Conservation (phyloP, 2,888 invertebrate genomes). For the Leucophora obtusa region DNA sequence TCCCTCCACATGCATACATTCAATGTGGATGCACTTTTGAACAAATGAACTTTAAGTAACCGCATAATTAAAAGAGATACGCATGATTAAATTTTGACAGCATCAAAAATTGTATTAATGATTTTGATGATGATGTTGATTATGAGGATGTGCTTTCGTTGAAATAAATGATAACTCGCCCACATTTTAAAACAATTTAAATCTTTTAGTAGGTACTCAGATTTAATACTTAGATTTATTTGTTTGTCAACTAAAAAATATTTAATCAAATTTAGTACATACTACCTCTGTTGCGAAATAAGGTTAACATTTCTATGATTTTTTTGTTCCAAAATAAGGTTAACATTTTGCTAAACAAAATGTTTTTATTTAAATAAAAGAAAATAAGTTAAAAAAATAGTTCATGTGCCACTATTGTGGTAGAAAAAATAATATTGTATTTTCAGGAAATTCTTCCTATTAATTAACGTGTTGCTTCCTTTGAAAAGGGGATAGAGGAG, state of each 20-base stretch:
- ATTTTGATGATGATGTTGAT: conserved; percentile 4
- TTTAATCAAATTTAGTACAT: neutral
- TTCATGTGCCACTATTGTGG: too few relatives aligned
- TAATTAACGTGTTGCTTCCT: too few relatives aligned
- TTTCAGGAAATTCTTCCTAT: too few relatives aligned
- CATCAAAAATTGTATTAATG: conserved; percentile 38
- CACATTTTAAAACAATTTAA: conserved; percentile 28
- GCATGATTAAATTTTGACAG: conserved; percentile 59
- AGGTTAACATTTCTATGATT: too few relatives aligned
- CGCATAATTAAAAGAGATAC: conserved; percentile 61
- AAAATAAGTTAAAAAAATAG: too few relatives aligned
- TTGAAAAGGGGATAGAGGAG: too few relatives aligned
- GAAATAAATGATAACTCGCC: conserved; percentile 36
- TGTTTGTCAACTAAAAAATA: conserved; percentile 5
- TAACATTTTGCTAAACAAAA: too few relatives aligned
- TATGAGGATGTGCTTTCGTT: conserved; percentile 26
- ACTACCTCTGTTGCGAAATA: too few relatives aligned
- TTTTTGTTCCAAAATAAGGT: too few relatives aligned
- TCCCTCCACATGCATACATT: conserved; percentile 3
- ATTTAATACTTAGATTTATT: conserved; percentile 3
- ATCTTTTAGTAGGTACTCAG: neutral
- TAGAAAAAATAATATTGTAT: too few relatives aligned
- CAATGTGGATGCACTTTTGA: conserved; percentile 25
- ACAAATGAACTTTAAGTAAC: conserved; percentile 55
- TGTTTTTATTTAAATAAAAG: too few relatives aligned